Evolutionary conservation across 92 coral and sea anemone species (phyloP), one percentile per base, ranked within the genome.

Genomic region (Desmophyllum pertusum): DNA sequence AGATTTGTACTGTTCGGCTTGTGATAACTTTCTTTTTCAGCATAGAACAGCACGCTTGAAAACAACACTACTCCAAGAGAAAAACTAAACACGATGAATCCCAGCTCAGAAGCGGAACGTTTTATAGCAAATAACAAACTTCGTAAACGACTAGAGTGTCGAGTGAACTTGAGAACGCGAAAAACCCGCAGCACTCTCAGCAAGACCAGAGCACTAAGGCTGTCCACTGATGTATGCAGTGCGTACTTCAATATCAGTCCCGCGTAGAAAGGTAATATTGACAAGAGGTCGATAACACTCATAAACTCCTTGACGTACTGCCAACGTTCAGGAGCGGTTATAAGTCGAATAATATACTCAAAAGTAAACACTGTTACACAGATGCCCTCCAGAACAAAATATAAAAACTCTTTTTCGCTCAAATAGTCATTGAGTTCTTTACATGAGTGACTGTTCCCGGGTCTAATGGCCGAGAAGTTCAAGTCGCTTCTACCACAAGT

Each of bases 71-170:
- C 94, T 18, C 97, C 98, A 4, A 97, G 90, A 29, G 87, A 78
- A 33, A 95, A 89, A 43, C 97, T 91, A 65, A 92, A 90, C 55
- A 97, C 86, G 6, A 94, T 93, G 53, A 97, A 92, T 0, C 94
- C 97, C 63, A 97, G 90, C 35, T 95, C 99, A 53, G 98, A 90
- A 51, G 99, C 95, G 30, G 99, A 95, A 18, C 98, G 93, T 83
- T 70, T 90, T 48, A 97, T 97, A 52, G 95, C 95, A 46, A 90
- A 90, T 52, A 97, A 82, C 74, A 95, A 85, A 45, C 98, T 95
- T 55, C 99, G 81, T 70, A 97, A 69, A 17, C 94, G 95, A 52
- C 94, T 81, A 14, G 98, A 95, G 57, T 93, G 95, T 42, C 98
- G 83, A 38, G 99, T 93, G 81, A 97, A 92, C 79, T 97, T 97